Evolutionary conservation across 2,888 invertebrate species (phyloP), one percentile per base, ranked within the genome.

Genomic region (Hecatera dysodea): DNA sequence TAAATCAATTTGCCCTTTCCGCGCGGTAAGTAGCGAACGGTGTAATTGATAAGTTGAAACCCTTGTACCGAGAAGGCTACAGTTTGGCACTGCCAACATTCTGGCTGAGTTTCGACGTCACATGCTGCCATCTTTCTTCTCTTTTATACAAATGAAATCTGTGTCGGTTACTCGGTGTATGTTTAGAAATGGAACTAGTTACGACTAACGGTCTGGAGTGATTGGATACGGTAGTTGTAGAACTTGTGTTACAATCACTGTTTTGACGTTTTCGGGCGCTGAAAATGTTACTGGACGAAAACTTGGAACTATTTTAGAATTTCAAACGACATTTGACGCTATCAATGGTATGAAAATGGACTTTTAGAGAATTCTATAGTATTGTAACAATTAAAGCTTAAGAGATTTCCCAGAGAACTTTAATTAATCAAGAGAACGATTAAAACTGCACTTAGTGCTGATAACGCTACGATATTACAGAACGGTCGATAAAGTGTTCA

Each of bases 41-140:
- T 96, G 96, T 96, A 96, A 96, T 96, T 96, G 96, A 96, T 96
- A 96, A 96, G 96, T 96, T 96, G 94, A 96, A 96, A 95, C 95
- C 95, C 96, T 96, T 96, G 96, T 96, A 95, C 88, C 92, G 94
- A 89, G 92, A 88, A 90, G 92, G 92, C 93, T 92, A 93, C 92
- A 95, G 95, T 94, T 95, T 91, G 95, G 91, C 90, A 92, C 89
- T 90, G 93, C 88, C 91, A 90, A 84, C 87, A 86, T 86, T 88
- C 86, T 80, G 85, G 78, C 87, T 77, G 88, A 84, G 87, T 88
- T 88, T 89, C 90, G 85, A 87, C 88, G 84, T 87, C 89, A 88
- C 88, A 87, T 86, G 88, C 86, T 73, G 70, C 83, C 85, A 85
- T 88, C 88, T 86, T 83, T 87, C 82, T 77, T 85, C 83, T 85